These are phyloP conservation scores for Oncorhynchus masou DNA, from an alignment of 2,113 vertebrate genomes.

Conservation along the genomic window DNA sequence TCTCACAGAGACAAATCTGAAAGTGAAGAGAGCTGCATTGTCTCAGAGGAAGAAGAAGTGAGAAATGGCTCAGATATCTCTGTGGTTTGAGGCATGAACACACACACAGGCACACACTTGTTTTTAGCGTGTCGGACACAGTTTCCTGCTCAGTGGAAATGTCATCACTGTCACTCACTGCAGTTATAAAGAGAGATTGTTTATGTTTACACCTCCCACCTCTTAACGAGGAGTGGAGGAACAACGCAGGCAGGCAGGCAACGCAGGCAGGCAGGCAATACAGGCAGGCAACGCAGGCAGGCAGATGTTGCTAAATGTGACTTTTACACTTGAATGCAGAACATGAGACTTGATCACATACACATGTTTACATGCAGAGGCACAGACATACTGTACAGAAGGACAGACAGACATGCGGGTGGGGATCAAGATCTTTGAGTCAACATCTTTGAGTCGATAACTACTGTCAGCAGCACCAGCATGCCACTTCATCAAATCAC, in stretches of 20 bases:
- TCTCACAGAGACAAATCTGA: background rate
- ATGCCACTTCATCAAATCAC: background rate
- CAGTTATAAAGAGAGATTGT: background rate
- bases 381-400: too few relatives aligned
- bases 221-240: background rate
- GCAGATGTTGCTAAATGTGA: background rate
- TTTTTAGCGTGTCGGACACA: background rate
- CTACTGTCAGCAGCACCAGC: background rate
- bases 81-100: background rate
- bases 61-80: background rate
- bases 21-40: background rate
- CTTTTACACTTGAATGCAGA: background rate
- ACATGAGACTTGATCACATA: background rate
- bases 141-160: slow-evolving; percentile 8
- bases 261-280: too few relatives aligned
- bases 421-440: too few relatives aligned
- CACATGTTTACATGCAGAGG: background rate
- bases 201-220: background rate
- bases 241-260: background rate
- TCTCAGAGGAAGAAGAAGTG: background rate
- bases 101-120: background rate
- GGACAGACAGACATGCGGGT: too few relatives aligned
- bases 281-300: background rate
- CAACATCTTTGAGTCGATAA: background rate
- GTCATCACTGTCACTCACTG: background rate